A percentile compares a stretch with the other conserved stretches of the same genome.
These are phyloP conservation scores for Chamaea fasciata DNA, from an alignment of 2,113 vertebrate species.

Conservation along the genomic window DNA sequence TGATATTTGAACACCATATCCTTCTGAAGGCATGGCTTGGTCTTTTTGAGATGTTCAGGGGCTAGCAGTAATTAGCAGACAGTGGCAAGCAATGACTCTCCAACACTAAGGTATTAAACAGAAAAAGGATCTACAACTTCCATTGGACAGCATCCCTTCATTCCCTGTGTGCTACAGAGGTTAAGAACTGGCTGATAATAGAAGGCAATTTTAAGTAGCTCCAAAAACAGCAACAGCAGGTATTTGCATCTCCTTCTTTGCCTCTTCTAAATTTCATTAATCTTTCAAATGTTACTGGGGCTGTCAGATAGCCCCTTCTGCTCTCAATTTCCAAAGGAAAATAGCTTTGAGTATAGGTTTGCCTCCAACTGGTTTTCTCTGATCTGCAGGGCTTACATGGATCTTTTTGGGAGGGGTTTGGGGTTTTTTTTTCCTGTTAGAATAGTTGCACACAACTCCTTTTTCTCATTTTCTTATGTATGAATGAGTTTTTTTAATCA, in stretches of 20 bases:
- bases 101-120: neutral
- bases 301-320: neutral
- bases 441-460: neutral
- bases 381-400: neutral
- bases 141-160: neutral
- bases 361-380: neutral
- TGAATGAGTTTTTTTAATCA: neutral
- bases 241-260: neutral
- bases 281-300: neutral
- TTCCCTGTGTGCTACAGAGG: neutral
- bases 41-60: neutral
- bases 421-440: neutral
- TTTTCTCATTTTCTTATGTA: neutral
- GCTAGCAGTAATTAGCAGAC: neutral
- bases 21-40: neutral
- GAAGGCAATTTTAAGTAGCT: neutral
- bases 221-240: neutral
- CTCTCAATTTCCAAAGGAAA: neutral
- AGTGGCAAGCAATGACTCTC: neutral
- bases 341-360: neutral
- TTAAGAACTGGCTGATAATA: neutral
- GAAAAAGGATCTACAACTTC: neutral
- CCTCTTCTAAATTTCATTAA: neutral
- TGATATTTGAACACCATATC: neutral
- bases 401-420: neutral